Percentiles rank a stretch among this genome's conserved stretches.
Evolutionary conservation across 2,888 invertebrate genomes (phyloP).

Genomic region (Xanthia icteritia): DNA sequence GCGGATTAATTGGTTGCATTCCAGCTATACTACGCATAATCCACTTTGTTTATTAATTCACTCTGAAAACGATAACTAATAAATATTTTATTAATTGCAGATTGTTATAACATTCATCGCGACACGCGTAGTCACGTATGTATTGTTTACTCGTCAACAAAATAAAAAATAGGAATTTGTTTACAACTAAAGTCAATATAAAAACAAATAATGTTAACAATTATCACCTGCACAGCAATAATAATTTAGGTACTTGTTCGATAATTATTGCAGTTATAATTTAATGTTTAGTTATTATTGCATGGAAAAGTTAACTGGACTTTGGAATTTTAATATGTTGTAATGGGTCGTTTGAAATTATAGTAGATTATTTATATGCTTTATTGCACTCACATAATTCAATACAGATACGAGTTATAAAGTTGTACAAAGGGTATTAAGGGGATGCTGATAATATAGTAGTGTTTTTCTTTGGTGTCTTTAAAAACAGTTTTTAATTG

Average conservation of each 20-base stretch:
- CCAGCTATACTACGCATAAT: background rate
- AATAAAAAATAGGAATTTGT: too few relatives aligned
- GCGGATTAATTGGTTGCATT: background rate
- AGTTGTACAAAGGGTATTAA: too few relatives aligned
- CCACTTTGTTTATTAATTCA: background rate
- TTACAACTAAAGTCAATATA: too few relatives aligned
- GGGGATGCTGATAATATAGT: too few relatives aligned
- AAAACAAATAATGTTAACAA: slow-evolving; percentile 20
- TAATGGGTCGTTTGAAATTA: background rate
- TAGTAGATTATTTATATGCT: background rate
- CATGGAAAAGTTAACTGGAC: slow-evolving; percentile 1
- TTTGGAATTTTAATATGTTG: too few relatives aligned
- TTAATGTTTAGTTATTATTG: background rate
- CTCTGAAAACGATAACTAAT: background rate
- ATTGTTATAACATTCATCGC: background rate
- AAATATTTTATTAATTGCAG: background rate
- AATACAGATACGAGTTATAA: too few relatives aligned
- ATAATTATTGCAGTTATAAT: slow-evolving; percentile 21
- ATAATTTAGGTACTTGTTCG: background rate
- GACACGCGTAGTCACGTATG: background rate
- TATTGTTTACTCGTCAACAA: slow-evolving; percentile 5
- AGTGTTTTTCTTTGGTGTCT: too few relatives aligned
- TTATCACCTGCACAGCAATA: background rate
- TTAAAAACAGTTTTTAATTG: too few relatives aligned
- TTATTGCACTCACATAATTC: background rate